Percentiles rank a stretch among this genome's conserved stretches.
Conservation (phyloP, 2,888 invertebrate genomes). For the Rhamphomyia laevipes region DNA sequence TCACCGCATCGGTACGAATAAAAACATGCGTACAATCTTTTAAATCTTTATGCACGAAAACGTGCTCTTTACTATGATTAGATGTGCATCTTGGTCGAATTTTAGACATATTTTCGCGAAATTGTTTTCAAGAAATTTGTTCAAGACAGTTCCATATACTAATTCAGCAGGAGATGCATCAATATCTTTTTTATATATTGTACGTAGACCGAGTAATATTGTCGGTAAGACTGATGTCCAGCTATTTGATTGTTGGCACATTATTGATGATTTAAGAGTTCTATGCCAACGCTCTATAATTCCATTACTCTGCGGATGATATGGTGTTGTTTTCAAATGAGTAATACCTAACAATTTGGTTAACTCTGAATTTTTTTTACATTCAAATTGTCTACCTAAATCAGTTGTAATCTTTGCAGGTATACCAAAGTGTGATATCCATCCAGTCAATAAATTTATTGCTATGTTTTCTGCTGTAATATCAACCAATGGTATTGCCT, state of each 20-base stretch:
- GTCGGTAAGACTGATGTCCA: constrained; percentile 10
- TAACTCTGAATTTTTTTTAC: constrained; percentile 19
- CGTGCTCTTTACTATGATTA: too few species aligned
- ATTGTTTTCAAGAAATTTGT: neutral
- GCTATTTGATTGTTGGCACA: constrained; percentile 2
- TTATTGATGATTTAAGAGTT: constrained; percentile 9
- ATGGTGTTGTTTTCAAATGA: constrained; percentile 18
- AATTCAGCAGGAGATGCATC: constrained; percentile 11
- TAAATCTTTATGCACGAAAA: too few species aligned
- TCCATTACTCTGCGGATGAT: too few species aligned
- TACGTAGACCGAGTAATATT: constrained; percentile 9
- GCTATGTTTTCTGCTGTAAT: neutral
- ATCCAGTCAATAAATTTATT: constrained; percentile 11
- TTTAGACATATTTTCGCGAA: neutral
- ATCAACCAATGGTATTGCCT: neutral
- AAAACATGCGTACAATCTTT: too few species aligned
- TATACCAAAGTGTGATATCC: constrained; percentile 34
- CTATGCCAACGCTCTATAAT: constrained; percentile 9
- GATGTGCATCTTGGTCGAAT: too few species aligned
- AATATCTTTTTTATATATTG: constrained; percentile 10
- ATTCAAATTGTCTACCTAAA: constrained; percentile 28
- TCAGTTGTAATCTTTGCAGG: constrained; percentile 28
- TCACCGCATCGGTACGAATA: too few species aligned
- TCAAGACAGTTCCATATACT: constrained; percentile 10
- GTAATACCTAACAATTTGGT: constrained; percentile 18